A percentile compares a stretch with the other conserved stretches of the same genome.
phyloP scores from a whole-genome alignment of 2,888 invertebrate genomes.

The Malachius bipustulatus region DNA sequence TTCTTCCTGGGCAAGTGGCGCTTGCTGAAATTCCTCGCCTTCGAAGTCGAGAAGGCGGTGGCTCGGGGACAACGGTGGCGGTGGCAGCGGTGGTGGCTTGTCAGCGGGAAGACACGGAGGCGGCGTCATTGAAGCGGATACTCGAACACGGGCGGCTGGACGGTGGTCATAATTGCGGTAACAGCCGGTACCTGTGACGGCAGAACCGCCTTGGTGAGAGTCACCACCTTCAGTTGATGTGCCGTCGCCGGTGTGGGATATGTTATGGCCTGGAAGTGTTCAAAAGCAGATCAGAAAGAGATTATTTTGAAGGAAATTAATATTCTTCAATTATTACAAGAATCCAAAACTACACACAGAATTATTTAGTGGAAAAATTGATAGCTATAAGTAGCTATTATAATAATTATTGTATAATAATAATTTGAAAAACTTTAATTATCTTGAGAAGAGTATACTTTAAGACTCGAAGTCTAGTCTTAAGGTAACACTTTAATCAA shows the following conservation, averaged over 20 bases:
- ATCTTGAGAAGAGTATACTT: too few relatives aligned
- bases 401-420: too few relatives aligned
- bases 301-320: too few relatives aligned
- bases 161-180: slow-evolving; percentile 69
- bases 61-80: slow-evolving; percentile 30
- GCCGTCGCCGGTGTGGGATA: slow-evolving; percentile 71
- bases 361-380: too few relatives aligned
- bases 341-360: too few relatives aligned
- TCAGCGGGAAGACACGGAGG: slow-evolving; percentile 38
- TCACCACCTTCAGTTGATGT: slow-evolving; percentile 65
- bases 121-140: slow-evolving; percentile 39
- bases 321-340: too few relatives aligned
- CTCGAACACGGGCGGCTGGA: slow-evolving; percentile 39
- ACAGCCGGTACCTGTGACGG: slow-evolving; percentile 64
- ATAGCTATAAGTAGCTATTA: too few relatives aligned
- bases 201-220: slow-evolving; percentile 39
- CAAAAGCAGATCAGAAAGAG: too few relatives aligned
- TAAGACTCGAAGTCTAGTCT: too few relatives aligned
- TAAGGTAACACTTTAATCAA: too few relatives aligned
- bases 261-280: slow-evolving; percentile 90
- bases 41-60: slow-evolving; percentile 28
- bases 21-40: slow-evolving; percentile 23
- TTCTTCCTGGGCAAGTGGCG: slow-evolving; percentile 35
- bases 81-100: slow-evolving; percentile 31
- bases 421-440: too few relatives aligned